Evolutionary conservation across 2,888 invertebrate genomes (phyloP), one percentile per base, ranked within the genome.

Genomic region (Drosophila maculinotata): DNA sequence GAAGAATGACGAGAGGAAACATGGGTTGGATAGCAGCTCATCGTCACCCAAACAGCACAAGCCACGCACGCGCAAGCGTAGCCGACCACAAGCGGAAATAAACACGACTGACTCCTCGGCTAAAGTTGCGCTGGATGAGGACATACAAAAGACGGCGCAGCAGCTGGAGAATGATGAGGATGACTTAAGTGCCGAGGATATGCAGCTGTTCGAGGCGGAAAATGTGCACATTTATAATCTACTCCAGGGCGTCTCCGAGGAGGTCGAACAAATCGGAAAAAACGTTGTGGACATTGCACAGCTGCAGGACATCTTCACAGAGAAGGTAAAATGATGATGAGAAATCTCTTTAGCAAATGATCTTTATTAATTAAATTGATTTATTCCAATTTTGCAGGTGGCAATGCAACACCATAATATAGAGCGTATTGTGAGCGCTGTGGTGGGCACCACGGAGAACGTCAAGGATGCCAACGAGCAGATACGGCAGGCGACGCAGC

Each of bases 381-480:
- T 2, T 3, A 5, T 58, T 48, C 8, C 0, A 3, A 30, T 28
- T 15, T 14, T 38, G 12, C 78, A 94, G 94, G 94, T 99, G 17
- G 92, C 98, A 51, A 95, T 97, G 90, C 99, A 99, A 93, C 98
- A 99, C 88, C 95, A 95, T 85, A 98, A 98, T 84, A 96, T 99
- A 76, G 98, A 98, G 81, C 93, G 96, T 75, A 96, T 99, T 90
- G 94, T 96, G 31, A 96, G 95, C 53, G 96, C 96, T 5, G 97
- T 98, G 1, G 95, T 98, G 15, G 96, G 97, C 0, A 94, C 98
- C 0, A 98, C 98, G 0, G 99, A 99, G 91, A 98, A 99, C 92
- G 96, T 99, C 12, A 96, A 96, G 89, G 97, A 97, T 92, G 99
- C 98, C 0, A 99, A 99, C 92, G 98, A 98, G 88, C 98, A 99